These are phyloP conservation scores for Euglossa dilemma DNA, from an alignment of 1,140 invertebrate species.

Conservation along the genomic window DNA sequence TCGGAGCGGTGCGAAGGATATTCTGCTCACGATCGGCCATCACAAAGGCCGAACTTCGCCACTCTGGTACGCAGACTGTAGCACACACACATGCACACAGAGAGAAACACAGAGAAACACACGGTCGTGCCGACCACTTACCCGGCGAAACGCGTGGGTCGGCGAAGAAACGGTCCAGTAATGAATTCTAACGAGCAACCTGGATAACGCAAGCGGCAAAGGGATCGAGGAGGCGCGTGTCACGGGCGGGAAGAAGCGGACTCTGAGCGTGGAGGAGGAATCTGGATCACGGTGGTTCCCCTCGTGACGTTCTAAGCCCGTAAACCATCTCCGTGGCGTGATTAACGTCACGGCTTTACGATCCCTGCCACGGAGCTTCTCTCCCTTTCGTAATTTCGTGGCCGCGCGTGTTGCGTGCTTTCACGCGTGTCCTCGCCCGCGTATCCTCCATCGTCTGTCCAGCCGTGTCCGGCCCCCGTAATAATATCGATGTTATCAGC, in stretches of 20 bases:
- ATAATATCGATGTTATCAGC: constrained; percentile 69
- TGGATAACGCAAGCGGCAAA: constrained; percentile 50
- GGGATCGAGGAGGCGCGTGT: constrained; percentile 28
- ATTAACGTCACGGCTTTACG: constrained; percentile 61
- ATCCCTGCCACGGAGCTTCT: constrained; percentile 23
- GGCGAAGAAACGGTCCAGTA: constrained; percentile 45
- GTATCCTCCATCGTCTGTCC: constrained; percentile 57
- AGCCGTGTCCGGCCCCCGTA: constrained; percentile 32
- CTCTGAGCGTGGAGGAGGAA: no score
- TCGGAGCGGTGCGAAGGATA: neutral
- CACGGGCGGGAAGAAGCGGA: constrained; percentile 6
- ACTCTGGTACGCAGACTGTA: neutral
- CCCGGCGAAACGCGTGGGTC: neutral
- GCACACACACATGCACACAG: no score
- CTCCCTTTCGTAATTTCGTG: constrained; percentile 57
- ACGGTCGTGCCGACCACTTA: neutral
- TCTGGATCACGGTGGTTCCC: constrained; percentile 36
- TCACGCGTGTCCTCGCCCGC: constrained; percentile 58
- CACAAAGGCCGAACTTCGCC: neutral
- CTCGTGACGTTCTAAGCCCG: constrained; percentile 15
- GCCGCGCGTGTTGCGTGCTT: constrained; percentile 38
- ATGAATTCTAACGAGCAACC: constrained; percentile 63
- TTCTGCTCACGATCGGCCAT: neutral
- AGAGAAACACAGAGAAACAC: no score
- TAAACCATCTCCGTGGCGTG: constrained; percentile 22